Evolutionary conservation across 2,113 vertebrate genomes (phyloP), one percentile per base, ranked within the genome.

Genomic region (Macquaria ambigua): DNA sequence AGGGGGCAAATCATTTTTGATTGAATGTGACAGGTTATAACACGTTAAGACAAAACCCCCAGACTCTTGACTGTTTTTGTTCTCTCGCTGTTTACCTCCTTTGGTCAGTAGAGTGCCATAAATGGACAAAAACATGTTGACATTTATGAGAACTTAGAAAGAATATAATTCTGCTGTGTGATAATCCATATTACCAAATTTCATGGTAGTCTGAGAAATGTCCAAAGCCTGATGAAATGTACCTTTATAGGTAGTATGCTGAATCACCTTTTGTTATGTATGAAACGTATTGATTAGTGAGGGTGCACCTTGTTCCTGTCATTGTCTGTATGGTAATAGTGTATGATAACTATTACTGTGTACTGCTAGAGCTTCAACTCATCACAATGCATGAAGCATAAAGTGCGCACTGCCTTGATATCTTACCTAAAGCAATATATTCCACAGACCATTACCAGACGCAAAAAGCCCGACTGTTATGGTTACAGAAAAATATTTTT

Each of bases 401-500:
- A 79, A 86, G 21, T 63, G 34, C 55, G 23, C 16, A 20, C 37
- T 74, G 62, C 74, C 68, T 66, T 66, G 11, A 61, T 66, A 80
- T 88, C 69, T 78, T 71, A 86, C 86, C 66, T 79, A 84, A 88
- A 84, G 87, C 73, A 79, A 83, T 83, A 91, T 86, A 87, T 84
- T 90, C 77, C 73, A 75, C 77, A 82, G 79, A 85, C 70, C 70
- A 80, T 90, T 80, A 90, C 81, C 76, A 83, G 86, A 90, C 77
- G 28, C 81, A 66, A 87, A 84, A 53, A 88, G 68, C 34, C 71
- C 25, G 41, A 88, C 81, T 94, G 87, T 93, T 93, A 89, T 92
- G 87, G 89, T 92, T 90, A 92, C 91, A 91, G 86, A 89, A 86
- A 85, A 92, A 87, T 91, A 88, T 90, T 90, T 93, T 87, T 83